A percentile compares a stretch with the other conserved stretches of the same genome.
phyloP scores from a whole-genome alignment of 2,113 vertebrate genomes.

The Empidonax traillii region DNA sequence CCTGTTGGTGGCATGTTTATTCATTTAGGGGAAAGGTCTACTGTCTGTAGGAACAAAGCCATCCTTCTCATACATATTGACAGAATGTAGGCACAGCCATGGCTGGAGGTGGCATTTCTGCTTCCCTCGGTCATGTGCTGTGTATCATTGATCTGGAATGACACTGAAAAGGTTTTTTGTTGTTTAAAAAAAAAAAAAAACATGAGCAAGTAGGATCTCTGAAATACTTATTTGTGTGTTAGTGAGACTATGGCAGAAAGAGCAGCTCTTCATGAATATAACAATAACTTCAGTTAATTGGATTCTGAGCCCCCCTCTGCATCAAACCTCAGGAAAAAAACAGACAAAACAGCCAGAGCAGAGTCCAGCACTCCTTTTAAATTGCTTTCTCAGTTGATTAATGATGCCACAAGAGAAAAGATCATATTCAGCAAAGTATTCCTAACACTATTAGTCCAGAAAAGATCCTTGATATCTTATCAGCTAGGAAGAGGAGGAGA shows the following conservation, averaged over 20 bases:
- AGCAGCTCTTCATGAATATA: background rate
- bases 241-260: background rate
- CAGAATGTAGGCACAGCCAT: background rate
- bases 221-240: background rate
- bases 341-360: background rate
- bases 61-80: background rate
- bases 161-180: background rate
- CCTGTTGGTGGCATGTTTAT: background rate
- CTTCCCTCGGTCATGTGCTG: background rate
- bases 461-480: background rate
- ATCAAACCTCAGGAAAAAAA: background rate
- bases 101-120: background rate
- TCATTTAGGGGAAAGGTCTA: constrained; percentile 14
- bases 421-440: background rate
- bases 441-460: background rate
- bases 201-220: background rate
- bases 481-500: background rate
- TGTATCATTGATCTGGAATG: background rate
- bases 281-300: background rate
- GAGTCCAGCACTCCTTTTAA: background rate
- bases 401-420: background rate
- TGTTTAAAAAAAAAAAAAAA: background rate
- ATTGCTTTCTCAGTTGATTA: background rate
- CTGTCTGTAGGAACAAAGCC: background rate
- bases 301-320: background rate